Evolutionary conservation across 2,113 vertebrate genomes (phyloP), one percentile per base, ranked within the genome.

Genomic region (Poecile atricapillus): DNA sequence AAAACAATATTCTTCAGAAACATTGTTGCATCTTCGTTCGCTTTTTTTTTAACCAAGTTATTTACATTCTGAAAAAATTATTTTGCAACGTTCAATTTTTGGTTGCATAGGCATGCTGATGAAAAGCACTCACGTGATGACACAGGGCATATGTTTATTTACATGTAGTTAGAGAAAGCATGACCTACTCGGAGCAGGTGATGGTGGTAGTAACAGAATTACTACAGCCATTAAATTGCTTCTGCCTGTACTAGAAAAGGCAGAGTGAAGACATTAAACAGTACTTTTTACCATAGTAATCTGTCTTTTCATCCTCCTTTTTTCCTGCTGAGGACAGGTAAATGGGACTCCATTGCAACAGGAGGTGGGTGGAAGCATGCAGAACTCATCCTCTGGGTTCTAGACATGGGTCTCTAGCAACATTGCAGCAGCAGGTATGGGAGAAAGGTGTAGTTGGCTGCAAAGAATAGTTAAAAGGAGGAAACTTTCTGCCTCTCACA

Each of bases 51-150:
- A 84, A 83, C 9, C 13, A n/a, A 58, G 46, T 50, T 49, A 21
- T 65, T 87, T 69, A 22, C 24, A 78, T 47, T 27, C 41, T 68
- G 44, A 80, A 69, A 68, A 44, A 59, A 35, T 44, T 56, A 0
- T 52, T 96, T 77, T 70, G 12, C 37, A 62, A 69, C 77, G 24
- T 16, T 3, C 21, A 47, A 10, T 60, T 78, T 74, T 35, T 65
- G 19, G 3, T 74, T 43, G 28, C 46, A 47, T 13, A 64, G 11
- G 8, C 0, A 0, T 67, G 33, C 47, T 58, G 27, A 64, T 52
- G 27, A 52, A 64, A 83, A 84, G 7, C 4, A 25, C 20, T 47
- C 18, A 15, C 0, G 0, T n/a, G 28, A 46, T 52, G 49, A 55
- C 50, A 37, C 13, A 39, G 8, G 17, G 3, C 8, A 31, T 15